These are phyloP conservation scores for Popillia japonica DNA, from an alignment of 1,140 invertebrate genomes.

Conservation along the genomic window DNA sequence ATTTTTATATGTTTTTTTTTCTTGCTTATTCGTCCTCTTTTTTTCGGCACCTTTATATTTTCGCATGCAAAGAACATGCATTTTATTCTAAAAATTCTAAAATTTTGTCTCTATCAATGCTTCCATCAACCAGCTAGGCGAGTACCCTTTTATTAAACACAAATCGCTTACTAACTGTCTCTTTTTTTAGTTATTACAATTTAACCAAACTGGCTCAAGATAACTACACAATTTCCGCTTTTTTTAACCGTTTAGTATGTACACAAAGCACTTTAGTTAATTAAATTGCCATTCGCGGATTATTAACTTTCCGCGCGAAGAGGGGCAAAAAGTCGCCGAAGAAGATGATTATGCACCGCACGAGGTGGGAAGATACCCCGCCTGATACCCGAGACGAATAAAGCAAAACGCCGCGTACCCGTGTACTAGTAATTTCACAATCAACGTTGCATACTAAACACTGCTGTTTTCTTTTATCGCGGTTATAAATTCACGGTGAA, in stretches of 20 bases:
- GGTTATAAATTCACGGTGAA: constrained; percentile 27
- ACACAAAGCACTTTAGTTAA: not conserved
- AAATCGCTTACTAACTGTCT: too few relatives aligned
- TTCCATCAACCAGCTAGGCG: too few relatives aligned
- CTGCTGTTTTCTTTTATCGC: constrained; percentile 22
- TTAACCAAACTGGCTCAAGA: too few relatives aligned
- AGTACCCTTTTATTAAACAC: too few relatives aligned
- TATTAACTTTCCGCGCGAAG: not conserved
- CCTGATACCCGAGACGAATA: not conserved
- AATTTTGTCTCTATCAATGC: too few relatives aligned
- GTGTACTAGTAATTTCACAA: constrained; percentile 5
- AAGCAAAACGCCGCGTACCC: not conserved
- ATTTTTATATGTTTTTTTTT: too few relatives aligned
- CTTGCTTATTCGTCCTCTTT: too few relatives aligned
- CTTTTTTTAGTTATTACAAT: too few relatives aligned
- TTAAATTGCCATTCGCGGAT: not conserved
- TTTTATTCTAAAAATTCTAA: too few relatives aligned
- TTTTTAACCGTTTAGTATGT: not conserved
- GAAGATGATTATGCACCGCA: not conserved
- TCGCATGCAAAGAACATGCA: too few relatives aligned
- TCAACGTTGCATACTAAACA: constrained; percentile 21
- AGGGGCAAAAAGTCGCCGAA: not conserved
- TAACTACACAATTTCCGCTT: too few relatives aligned
- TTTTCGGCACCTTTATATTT: too few relatives aligned
- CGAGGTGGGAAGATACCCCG: not conserved